phyloP scores from a whole-genome alignment of 2,797 vertebrate species.

The Lagorchestes hirsutus region DNA sequence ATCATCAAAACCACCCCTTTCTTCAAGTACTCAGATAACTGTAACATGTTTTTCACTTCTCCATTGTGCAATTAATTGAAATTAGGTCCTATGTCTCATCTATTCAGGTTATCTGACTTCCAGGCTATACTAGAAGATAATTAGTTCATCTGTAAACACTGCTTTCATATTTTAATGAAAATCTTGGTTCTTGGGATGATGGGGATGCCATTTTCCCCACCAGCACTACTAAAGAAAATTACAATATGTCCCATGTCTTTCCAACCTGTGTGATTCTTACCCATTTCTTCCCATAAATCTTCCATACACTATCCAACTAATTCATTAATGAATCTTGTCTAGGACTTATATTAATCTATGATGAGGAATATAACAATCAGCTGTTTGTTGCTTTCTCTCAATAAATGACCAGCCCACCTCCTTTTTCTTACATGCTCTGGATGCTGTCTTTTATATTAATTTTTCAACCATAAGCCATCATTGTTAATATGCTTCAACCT shows the following conservation, averaged over 20 bases:
- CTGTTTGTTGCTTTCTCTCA: not conserved
- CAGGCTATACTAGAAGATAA: not conserved
- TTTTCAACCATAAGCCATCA: not conserved
- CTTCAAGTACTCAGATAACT: not conserved
- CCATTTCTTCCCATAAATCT: not conserved
- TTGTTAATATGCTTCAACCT: not conserved
- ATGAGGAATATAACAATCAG: not conserved
- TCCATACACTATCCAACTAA: not conserved
- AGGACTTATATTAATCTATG: not conserved
- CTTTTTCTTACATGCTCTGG: not conserved
- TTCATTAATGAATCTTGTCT: not conserved
- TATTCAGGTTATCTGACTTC: not conserved
- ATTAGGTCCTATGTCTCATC: not conserved
- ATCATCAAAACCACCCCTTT: not conserved
- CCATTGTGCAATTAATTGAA: not conserved
- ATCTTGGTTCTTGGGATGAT: not conserved
- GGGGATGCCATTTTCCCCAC: too few species aligned
- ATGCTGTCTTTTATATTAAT: not conserved
- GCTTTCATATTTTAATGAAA: not conserved
- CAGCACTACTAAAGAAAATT: not conserved
- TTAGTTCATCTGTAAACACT: not conserved
- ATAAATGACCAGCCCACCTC: not conserved
- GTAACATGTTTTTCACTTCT: not conserved
- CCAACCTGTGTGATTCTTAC: not conserved
- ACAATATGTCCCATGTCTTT: not conserved